Evolutionary conservation across 2,888 invertebrate species (phyloP).

Genomic region (Maniola hyperantus): DNA sequence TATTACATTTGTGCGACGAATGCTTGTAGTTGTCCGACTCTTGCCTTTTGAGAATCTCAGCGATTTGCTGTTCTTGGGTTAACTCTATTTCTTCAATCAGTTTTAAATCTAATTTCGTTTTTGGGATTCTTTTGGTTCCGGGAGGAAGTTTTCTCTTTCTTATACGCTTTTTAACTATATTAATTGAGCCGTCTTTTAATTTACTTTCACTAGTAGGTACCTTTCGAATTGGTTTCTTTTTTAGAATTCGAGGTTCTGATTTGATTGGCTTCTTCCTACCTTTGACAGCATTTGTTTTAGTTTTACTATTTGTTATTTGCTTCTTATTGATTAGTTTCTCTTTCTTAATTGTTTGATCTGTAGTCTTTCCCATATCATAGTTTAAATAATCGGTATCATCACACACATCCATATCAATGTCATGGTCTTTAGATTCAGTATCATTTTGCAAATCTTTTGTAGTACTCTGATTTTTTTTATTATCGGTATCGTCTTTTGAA

Average conservation of each 20-base stretch:
- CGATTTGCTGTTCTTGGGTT: background rate
- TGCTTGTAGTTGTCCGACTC: background rate
- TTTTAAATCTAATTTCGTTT: background rate
- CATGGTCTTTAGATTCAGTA: background rate
- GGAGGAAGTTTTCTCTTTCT: background rate
- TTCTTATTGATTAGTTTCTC: background rate
- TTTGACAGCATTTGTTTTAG: background rate
- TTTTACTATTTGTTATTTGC: background rate
- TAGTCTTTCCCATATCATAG: background rate
- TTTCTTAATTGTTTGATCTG: background rate
- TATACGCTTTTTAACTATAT: background rate
- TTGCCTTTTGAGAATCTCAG: background rate
- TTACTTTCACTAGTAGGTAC: background rate
- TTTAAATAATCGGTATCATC: background rate
- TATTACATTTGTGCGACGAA: background rate
- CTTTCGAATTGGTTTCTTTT: background rate
- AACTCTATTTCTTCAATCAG: background rate
- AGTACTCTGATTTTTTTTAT: background rate
- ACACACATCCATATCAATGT: background rate
- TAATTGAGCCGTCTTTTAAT: too few species aligned
- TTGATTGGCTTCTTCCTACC: background rate
- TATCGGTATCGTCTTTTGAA: background rate
- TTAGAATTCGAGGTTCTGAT: background rate
- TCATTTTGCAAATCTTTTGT: background rate
- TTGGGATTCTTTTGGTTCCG: background rate